These are phyloP conservation scores for Neoascia interrupta DNA, from an alignment of 2,888 invertebrate species.

Conservation along the genomic window DNA sequence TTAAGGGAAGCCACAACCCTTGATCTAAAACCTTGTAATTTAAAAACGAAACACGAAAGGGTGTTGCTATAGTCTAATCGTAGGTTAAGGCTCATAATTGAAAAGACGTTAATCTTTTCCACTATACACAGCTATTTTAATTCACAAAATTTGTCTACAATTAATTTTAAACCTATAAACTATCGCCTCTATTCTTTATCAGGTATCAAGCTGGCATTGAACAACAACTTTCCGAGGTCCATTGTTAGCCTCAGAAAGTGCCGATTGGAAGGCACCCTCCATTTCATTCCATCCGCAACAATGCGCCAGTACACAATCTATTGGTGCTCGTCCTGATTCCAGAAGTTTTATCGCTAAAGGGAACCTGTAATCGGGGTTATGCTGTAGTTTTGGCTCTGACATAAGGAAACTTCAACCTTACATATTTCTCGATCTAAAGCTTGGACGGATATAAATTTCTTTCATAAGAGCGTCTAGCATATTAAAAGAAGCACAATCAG, in stretches of 20 bases:
- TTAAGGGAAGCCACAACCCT: too few relatives aligned
- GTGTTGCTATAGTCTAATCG: too few relatives aligned
- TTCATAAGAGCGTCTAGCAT: constrained; percentile 75
- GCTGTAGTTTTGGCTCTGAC: neutral
- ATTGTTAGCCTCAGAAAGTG: constrained; percentile 73
- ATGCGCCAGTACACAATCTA: constrained; percentile 72
- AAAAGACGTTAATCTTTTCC: too few relatives aligned
- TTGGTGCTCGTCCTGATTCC: constrained; percentile 71
- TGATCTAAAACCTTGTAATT: too few relatives aligned
- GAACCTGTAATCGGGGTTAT: constrained; percentile 71
- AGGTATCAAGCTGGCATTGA: constrained; percentile 55
- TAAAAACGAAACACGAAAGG: too few relatives aligned
- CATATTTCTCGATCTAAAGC: constrained; percentile 76
- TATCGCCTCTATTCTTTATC: neutral
- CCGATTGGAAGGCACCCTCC: constrained; percentile 72
- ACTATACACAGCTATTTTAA: too few relatives aligned
- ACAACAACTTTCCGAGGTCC: constrained; percentile 74
- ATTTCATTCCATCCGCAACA: constrained; percentile 70
- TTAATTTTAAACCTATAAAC: constrained; percentile 6
- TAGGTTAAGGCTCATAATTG: too few relatives aligned
- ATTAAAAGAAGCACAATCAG: constrained; percentile 75
- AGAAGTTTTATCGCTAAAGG: constrained; percentile 74
- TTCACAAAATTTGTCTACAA: neutral
- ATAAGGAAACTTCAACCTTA: constrained; percentile 50
- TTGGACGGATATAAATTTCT: constrained; percentile 74